Evolutionary conservation across 2,113 vertebrate species (phyloP), one percentile per base, ranked within the genome.

Genomic region (Archocentrus centrarchus): DNA sequence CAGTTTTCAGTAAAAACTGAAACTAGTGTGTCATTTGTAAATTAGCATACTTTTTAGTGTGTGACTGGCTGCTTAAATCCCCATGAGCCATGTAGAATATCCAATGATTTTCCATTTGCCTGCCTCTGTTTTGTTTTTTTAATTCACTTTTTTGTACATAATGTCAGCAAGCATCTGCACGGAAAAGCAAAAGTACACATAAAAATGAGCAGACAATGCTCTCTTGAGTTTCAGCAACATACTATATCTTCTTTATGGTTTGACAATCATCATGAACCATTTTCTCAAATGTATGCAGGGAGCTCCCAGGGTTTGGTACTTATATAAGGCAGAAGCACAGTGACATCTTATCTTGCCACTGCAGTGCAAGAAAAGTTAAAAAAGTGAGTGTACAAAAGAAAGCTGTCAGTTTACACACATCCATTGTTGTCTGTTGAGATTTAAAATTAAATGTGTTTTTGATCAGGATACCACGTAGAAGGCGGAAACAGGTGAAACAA

Each of bases 191-290:
- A 89, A 77, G 77, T 37, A 53, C 17, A 80, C 84, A 88, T 73
- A 83, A 91, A 84, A 88, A 59, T 58, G 73, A 81, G 58, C 47
- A 80, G 73, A 70, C 62, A 4, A 30, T 11, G 5, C 27, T 84
- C 22, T 47, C 22, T 55, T 7, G 61, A 85, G 75, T 55, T 86
- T 47, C 57, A 66, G 11, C 37, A 59, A 41, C 59, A 63, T 59
- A 77, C 82, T 78, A 77, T 20, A 84, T 87, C 79, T 85, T 82
- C 60, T 88, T 88, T 83, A 91, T 77, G 39, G 82, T 75, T 53
- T 64, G 77, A n/a, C 58, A 64, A 55, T 82, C 9, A 3, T 86
- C 59, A 76, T 84, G 85, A 90, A 87, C 24, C 55, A 64, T 79
- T n/a, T 64, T 76, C n/a, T 84, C 3, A 11, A 70, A 80, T 18